Percentiles rank a stretch among this genome's conserved stretches.
Conservation (phyloP, 2,888 invertebrate genomes). For the Netelia virgata region DNA sequence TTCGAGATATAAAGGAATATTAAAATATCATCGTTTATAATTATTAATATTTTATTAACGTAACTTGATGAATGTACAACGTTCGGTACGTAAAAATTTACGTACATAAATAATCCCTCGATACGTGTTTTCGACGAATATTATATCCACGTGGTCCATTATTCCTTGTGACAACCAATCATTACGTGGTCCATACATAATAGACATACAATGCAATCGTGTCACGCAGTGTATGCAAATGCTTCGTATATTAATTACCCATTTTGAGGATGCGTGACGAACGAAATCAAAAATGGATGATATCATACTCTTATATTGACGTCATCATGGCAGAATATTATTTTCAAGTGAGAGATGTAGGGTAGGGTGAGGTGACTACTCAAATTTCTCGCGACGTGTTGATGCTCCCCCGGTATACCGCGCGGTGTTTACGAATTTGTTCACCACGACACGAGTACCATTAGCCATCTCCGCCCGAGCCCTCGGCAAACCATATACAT, state of each 20-base stretch:
- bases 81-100: too few species aligned
- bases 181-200: neutral
- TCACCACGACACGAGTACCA: conserved; percentile 44
- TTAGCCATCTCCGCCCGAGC: conserved; percentile 22
- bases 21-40: too few species aligned
- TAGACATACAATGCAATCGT: neutral
- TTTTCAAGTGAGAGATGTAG: neutral
- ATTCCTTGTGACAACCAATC: neutral
- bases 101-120: too few species aligned
- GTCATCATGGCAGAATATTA: conserved; percentile 22
- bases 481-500: neutral
- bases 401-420: neutral
- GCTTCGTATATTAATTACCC: conserved; percentile 11
- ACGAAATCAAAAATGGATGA: conserved; percentile 22
- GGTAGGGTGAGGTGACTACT: conserved; percentile 21
- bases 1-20: too few species aligned
- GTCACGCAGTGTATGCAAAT: conserved; percentile 5
- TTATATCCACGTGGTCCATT: neutral
- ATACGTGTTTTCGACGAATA: neutral
- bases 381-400: conserved; percentile 2
- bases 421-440: conserved; percentile 44
- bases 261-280: neutral
- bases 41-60: too few species aligned
- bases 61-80: too few species aligned
- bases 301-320: neutral